These are phyloP conservation scores for Lagopus leucura DNA, from an alignment of 2,113 vertebrate species.

Conservation along the genomic window DNA sequence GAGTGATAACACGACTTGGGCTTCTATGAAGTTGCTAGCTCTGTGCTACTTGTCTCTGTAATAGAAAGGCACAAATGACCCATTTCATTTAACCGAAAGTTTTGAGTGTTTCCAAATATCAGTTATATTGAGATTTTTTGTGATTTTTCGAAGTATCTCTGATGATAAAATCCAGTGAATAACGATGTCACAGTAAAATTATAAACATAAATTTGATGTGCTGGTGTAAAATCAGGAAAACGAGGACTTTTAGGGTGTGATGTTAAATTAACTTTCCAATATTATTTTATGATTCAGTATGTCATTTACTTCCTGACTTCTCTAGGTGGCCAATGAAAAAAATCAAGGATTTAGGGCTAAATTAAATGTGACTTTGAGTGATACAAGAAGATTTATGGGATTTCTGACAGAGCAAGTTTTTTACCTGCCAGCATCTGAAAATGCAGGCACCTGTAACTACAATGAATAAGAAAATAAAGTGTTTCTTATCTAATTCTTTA, in stretches of 20 bases:
- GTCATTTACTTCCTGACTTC: neutral
- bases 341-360: neutral
- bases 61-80: neutral
- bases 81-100: neutral
- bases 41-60: neutral
- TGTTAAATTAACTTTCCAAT: neutral
- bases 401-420: neutral
- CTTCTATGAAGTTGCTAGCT: neutral
- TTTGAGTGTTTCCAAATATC: neutral
- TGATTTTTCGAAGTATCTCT: neutral
- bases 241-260: accelerated
- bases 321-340: neutral
- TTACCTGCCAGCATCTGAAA: neutral
- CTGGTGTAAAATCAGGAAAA: neutral
- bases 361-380: neutral
- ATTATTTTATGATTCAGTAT: neutral
- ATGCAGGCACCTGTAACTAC: accelerated
- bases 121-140: neutral
- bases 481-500: neutral
- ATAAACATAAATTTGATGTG: neutral
- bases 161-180: neutral
- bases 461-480: neutral
- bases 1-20: neutral
- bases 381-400: neutral
- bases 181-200: neutral